phyloP scores from a whole-genome alignment of 2,888 invertebrate species.

The Byasa hedistus region DNA sequence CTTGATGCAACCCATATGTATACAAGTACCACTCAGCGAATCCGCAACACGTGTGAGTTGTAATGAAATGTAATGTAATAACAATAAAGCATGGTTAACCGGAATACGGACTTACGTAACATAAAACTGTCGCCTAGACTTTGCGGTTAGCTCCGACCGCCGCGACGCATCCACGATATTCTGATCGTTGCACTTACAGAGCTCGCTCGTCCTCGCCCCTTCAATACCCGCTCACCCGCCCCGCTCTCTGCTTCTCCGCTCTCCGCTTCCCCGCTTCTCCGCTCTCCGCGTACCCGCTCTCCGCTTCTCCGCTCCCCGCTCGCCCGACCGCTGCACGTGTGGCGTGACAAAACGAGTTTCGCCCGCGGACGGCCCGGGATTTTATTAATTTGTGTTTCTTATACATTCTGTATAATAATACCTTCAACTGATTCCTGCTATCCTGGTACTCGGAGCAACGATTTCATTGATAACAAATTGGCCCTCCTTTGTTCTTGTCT shows the following conservation, averaged over 20 bases:
- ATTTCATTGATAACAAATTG: conserved; percentile 77
- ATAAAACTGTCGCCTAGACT: conserved; percentile 36
- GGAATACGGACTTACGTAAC: conserved; percentile 39
- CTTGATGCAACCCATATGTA: no score
- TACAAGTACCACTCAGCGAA: no score
- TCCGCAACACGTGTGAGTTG: not conserved
- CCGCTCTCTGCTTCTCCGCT: no score
- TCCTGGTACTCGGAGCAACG: conserved; percentile 61
- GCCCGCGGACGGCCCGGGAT: conserved; percentile 65
- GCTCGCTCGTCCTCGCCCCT: no score
- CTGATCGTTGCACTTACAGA: conserved; percentile 48
- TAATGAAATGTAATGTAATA: conserved; percentile 28
- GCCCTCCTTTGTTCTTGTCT: conserved; percentile 70
- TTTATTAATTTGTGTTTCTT: conserved; percentile 78
- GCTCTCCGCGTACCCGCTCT: no score
- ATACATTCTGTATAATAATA: conserved; percentile 43
- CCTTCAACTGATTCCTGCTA: conserved; percentile 55
- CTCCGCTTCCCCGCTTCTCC: no score
- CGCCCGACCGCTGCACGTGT: conserved; percentile 73
- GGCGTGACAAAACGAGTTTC: conserved; percentile 70
- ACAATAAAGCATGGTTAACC: conserved; percentile 38
- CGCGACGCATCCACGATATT: conserved; percentile 52
- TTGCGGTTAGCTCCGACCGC: conserved; percentile 36
- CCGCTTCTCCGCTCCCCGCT: conserved; percentile 49
- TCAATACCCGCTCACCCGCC: no score